A percentile compares a stretch with the other conserved stretches of the same genome.
Evolutionary conservation across 2,797 vertebrate genomes (phyloP).

Genomic region (Hozukius guyotensis): DNA sequence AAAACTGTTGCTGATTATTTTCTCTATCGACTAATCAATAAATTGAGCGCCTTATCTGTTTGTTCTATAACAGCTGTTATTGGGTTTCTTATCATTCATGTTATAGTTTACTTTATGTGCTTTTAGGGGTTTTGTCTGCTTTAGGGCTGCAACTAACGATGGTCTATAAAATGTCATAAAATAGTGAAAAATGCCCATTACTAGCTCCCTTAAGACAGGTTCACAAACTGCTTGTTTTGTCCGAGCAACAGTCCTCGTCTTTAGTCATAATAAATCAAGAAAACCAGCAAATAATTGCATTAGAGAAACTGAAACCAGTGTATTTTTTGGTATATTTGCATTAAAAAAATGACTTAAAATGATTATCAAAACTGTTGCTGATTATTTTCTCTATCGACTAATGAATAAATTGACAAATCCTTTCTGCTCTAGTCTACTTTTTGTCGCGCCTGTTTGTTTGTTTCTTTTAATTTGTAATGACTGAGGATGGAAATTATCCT

Average conservation of each 20-base stretch:
- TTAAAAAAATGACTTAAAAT: background rate
- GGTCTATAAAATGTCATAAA: background rate
- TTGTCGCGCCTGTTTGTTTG: background rate
- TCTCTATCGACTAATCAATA: background rate
- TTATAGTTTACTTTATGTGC: background rate
- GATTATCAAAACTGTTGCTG: background rate
- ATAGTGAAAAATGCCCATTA: background rate
- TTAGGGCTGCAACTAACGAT: background rate
- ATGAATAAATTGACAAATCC: background rate
- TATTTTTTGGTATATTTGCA: background rate
- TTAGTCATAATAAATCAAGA: background rate
- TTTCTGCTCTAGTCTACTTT: background rate
- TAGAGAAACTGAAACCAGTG: background rate
- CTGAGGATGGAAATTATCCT: background rate
- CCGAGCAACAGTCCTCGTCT: background rate
- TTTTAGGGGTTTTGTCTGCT: background rate
- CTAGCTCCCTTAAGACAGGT: background rate
- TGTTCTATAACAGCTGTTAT: background rate
- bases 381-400: background rate
- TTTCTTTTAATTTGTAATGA: background rate
- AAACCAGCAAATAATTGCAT: background rate
- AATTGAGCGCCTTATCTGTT: background rate
- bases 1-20: background rate
- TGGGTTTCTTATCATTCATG: background rate
- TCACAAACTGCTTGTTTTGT: background rate